Percentiles rank a stretch among this genome's conserved stretches.
Conservation (phyloP, 2,888 invertebrate species). For the Chymomyza fuscimana region DNA sequence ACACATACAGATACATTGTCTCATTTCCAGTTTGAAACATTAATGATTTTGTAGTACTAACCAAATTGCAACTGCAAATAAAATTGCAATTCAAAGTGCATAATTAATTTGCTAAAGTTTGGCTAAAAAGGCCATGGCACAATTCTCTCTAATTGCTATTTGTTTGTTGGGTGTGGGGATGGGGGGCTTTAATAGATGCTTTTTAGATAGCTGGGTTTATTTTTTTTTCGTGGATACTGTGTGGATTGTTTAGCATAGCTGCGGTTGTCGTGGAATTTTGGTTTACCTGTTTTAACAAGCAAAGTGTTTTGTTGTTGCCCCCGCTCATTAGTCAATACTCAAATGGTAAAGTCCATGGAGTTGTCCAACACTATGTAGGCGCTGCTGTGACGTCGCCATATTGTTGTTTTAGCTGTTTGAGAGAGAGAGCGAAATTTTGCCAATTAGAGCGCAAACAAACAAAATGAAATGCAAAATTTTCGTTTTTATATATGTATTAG, state of each 20-base stretch:
- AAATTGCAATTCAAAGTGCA: conserved; percentile 53
- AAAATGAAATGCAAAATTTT: conserved; percentile 17
- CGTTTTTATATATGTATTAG: conserved; percentile 27
- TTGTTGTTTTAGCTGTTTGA: conserved; percentile 29
- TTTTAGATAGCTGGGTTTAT: too few relatives aligned
- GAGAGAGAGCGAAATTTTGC: conserved; percentile 16
- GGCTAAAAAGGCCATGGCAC: not conserved
- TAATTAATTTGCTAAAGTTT: conserved; percentile 60
- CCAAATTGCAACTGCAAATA: conserved; percentile 11
- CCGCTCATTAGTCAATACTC: conserved; percentile 30
- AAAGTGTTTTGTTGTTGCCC: not conserved
- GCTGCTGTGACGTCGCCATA: conserved; percentile 75
- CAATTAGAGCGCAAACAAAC: conserved; percentile 11
- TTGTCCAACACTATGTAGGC: conserved; percentile 74
- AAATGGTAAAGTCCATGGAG: conserved; percentile 71
- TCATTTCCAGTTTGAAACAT: conserved; percentile 51
- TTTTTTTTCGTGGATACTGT: not conserved
- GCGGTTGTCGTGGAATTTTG: conserved; percentile 4
- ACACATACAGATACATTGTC: conserved; percentile 40
- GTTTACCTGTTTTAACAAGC: conserved; percentile 53
- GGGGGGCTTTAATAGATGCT: too few relatives aligned
- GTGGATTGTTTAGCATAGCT: not conserved
- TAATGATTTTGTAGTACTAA: conserved; percentile 62
- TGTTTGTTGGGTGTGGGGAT: not conserved
- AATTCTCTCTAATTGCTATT: not conserved